Evolutionary conservation across 1,140 invertebrate species (phyloP).

Genomic region (Pseudomyrmex dendroicus): DNA sequence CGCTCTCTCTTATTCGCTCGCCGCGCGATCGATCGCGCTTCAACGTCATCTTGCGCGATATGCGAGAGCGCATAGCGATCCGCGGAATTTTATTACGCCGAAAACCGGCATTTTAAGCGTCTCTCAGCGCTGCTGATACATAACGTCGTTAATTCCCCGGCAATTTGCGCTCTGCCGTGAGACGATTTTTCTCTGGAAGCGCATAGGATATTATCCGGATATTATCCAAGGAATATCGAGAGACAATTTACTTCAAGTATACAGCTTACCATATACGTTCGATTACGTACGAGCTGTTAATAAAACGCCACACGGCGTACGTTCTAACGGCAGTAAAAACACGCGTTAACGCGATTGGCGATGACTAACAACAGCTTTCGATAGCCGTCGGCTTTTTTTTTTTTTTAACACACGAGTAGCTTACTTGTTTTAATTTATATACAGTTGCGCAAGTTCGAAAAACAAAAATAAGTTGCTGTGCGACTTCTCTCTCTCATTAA

Average conservation of each 20-base stretch:
- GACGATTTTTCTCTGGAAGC: not conserved
- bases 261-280: too few relatives aligned
- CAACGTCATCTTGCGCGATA: constrained; percentile 16
- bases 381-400: too few relatives aligned
- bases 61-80: not conserved
- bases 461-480: not conserved
- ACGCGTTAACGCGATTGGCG: not conserved
- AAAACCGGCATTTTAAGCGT: too few relatives aligned
- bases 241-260: not conserved
- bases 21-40: constrained; percentile 36
- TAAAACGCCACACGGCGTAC: not conserved
- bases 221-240: not conserved
- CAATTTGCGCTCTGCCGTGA: not conserved
- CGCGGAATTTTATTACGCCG: not conserved
- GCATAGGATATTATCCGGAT: not conserved
- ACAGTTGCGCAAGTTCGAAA: too few relatives aligned
- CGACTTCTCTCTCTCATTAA: not conserved
- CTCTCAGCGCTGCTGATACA: too few relatives aligned
- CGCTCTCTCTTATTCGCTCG: not conserved
- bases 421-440: constrained; percentile 1
- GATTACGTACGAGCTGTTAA: constrained; percentile 1
- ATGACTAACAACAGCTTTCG: not conserved
- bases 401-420: too few relatives aligned
- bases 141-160: too few relatives aligned
- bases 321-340: not conserved